phyloP scores from a whole-genome alignment of 2,113 vertebrate genomes.

The Pithys albifrons region DNA sequence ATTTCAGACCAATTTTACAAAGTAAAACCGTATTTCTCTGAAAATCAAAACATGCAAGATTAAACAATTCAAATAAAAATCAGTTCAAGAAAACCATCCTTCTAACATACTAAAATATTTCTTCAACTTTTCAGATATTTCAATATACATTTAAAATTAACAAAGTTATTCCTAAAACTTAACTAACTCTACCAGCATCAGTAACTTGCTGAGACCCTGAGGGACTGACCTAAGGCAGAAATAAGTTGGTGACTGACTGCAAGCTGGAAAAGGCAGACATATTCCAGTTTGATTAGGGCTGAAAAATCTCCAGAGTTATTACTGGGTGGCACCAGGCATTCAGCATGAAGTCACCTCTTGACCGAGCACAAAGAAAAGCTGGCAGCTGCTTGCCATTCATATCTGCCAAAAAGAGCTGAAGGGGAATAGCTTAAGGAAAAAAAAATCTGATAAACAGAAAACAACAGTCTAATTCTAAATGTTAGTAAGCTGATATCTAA shows the following conservation, averaged over 20 bases:
- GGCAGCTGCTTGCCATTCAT: slow-evolving; percentile 47
- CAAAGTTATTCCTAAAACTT: neutral
- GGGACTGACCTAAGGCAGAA: slow-evolving; percentile 36
- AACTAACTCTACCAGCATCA: neutral
- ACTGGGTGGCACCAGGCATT: slow-evolving; percentile 37
- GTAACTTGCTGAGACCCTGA: slow-evolving; percentile 4
- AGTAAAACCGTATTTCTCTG: neutral
- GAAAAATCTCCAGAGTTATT: slow-evolving; percentile 55
- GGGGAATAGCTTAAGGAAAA: neutral
- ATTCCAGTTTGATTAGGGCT: slow-evolving; percentile 29
- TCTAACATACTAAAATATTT: neutral
- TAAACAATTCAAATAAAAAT: neutral
- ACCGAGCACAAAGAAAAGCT: slow-evolving; percentile 30
- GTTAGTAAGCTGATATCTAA: neutral
- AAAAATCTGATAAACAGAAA: neutral
- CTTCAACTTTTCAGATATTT: neutral
- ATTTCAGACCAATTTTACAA: neutral
- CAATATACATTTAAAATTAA: neutral
- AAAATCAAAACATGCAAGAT: neutral
- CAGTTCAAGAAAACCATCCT: neutral
- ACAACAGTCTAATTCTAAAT: neutral
- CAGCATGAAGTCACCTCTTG: slow-evolving; percentile 45
- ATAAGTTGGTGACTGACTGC: slow-evolving; percentile 42
- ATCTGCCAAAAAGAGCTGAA: slow-evolving; percentile 22
- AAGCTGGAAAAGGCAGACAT: slow-evolving; percentile 14